These are phyloP conservation scores for Dryobates pubescens DNA, from an alignment of 2,797 vertebrate species.

Conservation along the genomic window DNA sequence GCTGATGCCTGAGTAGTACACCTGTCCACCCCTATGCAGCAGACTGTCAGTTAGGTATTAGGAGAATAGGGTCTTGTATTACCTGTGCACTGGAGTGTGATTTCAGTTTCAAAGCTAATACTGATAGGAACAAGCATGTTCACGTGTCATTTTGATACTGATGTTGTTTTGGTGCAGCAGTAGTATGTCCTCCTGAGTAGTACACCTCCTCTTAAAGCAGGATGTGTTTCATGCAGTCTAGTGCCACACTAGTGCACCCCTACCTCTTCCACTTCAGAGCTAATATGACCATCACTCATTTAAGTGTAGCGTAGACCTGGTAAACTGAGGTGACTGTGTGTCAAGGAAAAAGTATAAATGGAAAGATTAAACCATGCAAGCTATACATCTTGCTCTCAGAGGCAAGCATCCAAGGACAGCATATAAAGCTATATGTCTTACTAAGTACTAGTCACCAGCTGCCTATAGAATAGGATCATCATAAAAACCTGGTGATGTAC, in stretches of 20 bases:
- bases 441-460: neutral
- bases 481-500: neutral
- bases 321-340: neutral
- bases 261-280: neutral
- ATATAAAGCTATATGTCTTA: neutral
- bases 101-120: neutral
- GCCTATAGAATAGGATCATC: neutral
- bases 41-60: neutral
- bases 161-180: neutral
- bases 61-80: neutral
- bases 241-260: neutral
- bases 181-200: neutral
- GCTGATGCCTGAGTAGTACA: fast-evolving
- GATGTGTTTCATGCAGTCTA: neutral
- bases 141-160: neutral
- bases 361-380: neutral
- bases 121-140: neutral
- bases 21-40: neutral
- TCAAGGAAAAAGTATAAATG: neutral
- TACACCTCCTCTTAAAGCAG: neutral
- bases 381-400: neutral
- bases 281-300: no score
- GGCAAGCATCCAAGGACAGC: neutral
- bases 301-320: neutral
- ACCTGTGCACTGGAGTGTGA: neutral